phyloP scores from a whole-genome alignment of 2,797 vertebrate species.

The Amblyraja radiata region DNA sequence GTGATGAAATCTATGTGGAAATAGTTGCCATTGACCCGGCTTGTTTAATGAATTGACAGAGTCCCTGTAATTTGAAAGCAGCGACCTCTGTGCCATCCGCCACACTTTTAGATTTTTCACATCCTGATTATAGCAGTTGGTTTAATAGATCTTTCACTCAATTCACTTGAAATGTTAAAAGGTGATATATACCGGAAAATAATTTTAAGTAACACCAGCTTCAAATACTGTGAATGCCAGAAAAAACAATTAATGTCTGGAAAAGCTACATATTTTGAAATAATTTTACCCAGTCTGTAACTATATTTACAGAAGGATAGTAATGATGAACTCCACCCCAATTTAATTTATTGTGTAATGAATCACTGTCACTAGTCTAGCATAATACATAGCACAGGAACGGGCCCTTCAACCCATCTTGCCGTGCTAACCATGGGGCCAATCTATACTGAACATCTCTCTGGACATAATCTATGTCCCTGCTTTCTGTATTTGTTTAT shows the following conservation, averaged over 20 bases:
- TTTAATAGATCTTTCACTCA: not conserved
- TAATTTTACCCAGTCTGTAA: not conserved
- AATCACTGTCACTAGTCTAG: too few species aligned
- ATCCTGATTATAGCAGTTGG: not conserved
- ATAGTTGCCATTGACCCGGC: not conserved
- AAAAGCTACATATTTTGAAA: not conserved
- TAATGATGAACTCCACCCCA: not conserved
- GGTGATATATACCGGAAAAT: not conserved
- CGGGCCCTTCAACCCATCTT: too few species aligned
- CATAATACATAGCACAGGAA: too few species aligned
- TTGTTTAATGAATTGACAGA: not conserved
- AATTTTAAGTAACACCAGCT: not conserved
- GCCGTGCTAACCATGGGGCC: too few species aligned
- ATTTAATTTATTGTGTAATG: not conserved
- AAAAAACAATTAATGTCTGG: not conserved
- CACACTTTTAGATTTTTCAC: not conserved
- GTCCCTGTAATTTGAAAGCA: not conserved
- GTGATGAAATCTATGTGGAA: not conserved
- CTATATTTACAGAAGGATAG: not conserved
- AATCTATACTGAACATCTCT: too few species aligned
- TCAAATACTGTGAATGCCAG: not conserved
- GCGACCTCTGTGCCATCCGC: not conserved
- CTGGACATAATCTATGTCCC: too few species aligned
- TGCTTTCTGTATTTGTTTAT: too few species aligned
- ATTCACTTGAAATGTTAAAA: not conserved